Evolutionary conservation across 30 jellyfish, hydroid and myxozoan genomes (phyloP), one percentile per base, ranked within the genome.

Genomic region (Chironex yamaguchii): DNA sequence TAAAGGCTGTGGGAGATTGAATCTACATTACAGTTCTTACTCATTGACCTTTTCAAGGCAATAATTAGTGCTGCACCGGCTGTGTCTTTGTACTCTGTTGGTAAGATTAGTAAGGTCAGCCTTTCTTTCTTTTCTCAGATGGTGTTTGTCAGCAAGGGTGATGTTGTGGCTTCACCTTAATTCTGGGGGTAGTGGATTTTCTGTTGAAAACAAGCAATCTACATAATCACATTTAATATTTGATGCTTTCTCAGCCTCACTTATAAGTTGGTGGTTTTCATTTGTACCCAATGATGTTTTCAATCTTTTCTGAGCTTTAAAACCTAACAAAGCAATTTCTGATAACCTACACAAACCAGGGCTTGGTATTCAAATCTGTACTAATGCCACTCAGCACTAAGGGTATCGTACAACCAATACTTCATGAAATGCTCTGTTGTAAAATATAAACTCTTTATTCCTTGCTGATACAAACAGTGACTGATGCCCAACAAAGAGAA

Each of bases 381-480:
- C 88, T 52, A 75, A 26, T 75, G 88, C 88, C 89, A 51, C 12
- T 77, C 85, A 3, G 89, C 89, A 26, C 36, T 84, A 31, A 54
- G 4, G 27, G 85, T 29, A 1, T 77, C 24, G 34, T 77, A 77
- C 20, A 77, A 70, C 89, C 89, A 77, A 32, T 77, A 3, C 80
- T 36, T 6, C 1, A 50, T 14, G 50, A 36, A 22, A 36, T 48
- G 2, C 13, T 26, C 77, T 4, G n/a, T n/a, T n/a, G n/a, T n/a
- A n/a, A n/a, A n/a, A n/a, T n/a, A n/a, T n/a, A n/a, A n/a, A n/a
- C n/a, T n/a, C n/a, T n/a, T n/a, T n/a, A n/a, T n/a, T n/a, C n/a
- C n/a, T n/a, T n/a, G n/a, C n/a, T n/a, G n/a, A n/a, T n/a, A n/a
- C n/a, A n/a, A n/a, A n/a, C n/a, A n/a, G n/a, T n/a, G n/a, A n/a